Evolutionary conservation across 2,113 vertebrate genomes (phyloP).

Genomic region (Phrynosoma blainvillii): DNA sequence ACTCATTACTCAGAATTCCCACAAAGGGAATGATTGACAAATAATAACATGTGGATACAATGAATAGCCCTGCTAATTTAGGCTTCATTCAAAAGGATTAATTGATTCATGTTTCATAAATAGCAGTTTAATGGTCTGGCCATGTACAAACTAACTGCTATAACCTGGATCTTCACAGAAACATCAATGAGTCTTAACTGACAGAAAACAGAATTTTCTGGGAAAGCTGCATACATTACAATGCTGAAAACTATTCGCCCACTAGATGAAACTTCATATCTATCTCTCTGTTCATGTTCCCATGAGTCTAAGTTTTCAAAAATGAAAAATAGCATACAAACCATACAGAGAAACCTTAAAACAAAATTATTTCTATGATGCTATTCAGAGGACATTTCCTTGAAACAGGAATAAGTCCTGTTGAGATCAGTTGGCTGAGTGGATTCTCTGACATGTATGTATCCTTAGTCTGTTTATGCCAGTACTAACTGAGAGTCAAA

Average conservation of each 20-base stretch:
- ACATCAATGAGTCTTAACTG: constrained; percentile 24
- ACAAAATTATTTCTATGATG: constrained; percentile 27
- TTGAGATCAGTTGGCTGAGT: not conserved
- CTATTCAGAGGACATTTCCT: not conserved
- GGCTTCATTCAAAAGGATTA: not conserved
- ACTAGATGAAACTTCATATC: constrained; percentile 26
- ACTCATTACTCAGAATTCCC: constrained; percentile 11
- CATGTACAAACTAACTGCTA: constrained; percentile 14
- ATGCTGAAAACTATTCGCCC: constrained; percentile 29
- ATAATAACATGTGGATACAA: not conserved
- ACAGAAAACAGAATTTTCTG: constrained; percentile 30
- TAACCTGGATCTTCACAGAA: constrained; percentile 3
- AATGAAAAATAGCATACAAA: constrained; percentile 16
- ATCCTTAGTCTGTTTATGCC: not conserved
- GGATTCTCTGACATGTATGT: not conserved
- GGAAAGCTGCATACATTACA: constrained; percentile 26
- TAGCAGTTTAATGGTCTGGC: not conserved
- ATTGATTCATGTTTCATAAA: not conserved
- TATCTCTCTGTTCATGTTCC: constrained; percentile 11
- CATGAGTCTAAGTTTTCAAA: not conserved
- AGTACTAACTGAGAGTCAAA: not conserved
- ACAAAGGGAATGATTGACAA: not conserved
- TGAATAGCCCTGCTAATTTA: not conserved
- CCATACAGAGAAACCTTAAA: constrained; percentile 34
- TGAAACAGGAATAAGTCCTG: not conserved